Evolutionary conservation across 2,888 invertebrate genomes (phyloP).

Genomic region (Lamellibrachia columna): DNA sequence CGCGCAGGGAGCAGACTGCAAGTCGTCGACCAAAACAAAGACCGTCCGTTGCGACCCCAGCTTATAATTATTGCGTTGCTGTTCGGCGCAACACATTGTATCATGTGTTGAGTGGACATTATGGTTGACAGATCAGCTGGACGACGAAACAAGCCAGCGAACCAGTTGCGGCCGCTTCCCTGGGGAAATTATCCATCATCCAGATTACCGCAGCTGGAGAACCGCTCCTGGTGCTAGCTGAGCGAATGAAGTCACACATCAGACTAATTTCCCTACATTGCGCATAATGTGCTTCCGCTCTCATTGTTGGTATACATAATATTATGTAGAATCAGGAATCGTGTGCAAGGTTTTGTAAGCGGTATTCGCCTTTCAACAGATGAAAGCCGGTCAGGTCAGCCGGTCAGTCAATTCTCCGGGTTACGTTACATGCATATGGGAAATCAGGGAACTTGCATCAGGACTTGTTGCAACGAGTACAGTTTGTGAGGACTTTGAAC

Average conservation of each 20-base stretch:
- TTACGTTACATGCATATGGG: no score
- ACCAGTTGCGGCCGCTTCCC: neutral
- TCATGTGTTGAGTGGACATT: neutral
- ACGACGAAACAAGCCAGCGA: neutral
- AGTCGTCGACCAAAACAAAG: neutral
- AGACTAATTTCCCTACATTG: neutral
- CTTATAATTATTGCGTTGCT: neutral
- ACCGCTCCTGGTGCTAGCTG: neutral
- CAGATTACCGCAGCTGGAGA: constrained; percentile 6
- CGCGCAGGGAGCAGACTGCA: neutral
- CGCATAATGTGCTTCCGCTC: neutral
- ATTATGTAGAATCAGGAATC: neutral
- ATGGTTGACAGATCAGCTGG: neutral
- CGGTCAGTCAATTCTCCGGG: neutral
- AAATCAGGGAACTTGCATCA: no score
- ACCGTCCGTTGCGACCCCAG: neutral
- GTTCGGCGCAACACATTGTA: neutral
- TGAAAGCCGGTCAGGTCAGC: neutral
- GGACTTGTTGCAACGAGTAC: no score
- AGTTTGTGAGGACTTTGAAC: no score
- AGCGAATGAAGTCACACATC: neutral
- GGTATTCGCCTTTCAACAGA: neutral
- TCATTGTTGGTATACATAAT: neutral
- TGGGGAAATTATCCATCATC: constrained; percentile 3
- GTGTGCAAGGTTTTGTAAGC: neutral